Evolutionary conservation across 2,113 vertebrate genomes (phyloP).

Genomic region (Chascanopsetta lugubris): DNA sequence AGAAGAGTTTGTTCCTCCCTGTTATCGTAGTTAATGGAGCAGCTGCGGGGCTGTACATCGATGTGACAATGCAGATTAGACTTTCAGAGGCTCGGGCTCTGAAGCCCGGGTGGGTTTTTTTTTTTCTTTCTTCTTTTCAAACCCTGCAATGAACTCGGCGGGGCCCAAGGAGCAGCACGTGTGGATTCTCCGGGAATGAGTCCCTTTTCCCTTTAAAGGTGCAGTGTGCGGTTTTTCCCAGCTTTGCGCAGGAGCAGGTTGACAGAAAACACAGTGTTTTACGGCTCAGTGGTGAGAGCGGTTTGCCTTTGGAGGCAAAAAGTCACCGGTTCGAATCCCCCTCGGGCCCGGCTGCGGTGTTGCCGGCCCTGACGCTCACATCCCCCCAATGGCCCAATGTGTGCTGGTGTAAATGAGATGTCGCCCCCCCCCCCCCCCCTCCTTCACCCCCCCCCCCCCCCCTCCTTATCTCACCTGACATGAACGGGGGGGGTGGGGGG

Average conservation of each 20-base stretch:
- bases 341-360: too few species aligned
- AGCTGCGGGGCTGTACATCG: conserved; percentile 62
- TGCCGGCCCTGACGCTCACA: too few species aligned
- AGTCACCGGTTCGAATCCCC: too few species aligned
- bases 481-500: neutral
- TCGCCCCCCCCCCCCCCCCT: neutral
- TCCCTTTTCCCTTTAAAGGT: conserved; percentile 39
- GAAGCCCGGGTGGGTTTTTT: conserved; percentile 57
- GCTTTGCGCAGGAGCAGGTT: too few species aligned
- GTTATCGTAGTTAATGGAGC: conserved; percentile 73
- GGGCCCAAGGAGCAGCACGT: conserved; percentile 28
- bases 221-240: too few species aligned
- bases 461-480: neutral
- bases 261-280: neutral
- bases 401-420: neutral
- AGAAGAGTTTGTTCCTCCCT: conserved; percentile 52
- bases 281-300: neutral
- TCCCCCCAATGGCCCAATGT: too few species aligned
- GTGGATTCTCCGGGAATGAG: conserved; percentile 35
- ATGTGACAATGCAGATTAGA: conserved; percentile 69
- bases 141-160: conserved; percentile 53
- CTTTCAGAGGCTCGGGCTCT: conserved; percentile 39
- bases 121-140: too few species aligned
- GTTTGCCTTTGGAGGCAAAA: too few species aligned
- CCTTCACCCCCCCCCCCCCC: neutral